Percentiles rank a stretch among this genome's conserved stretches.
These are phyloP conservation scores for Acleris emargana DNA, from an alignment of 2,888 invertebrate genomes.

Conservation along the genomic window DNA sequence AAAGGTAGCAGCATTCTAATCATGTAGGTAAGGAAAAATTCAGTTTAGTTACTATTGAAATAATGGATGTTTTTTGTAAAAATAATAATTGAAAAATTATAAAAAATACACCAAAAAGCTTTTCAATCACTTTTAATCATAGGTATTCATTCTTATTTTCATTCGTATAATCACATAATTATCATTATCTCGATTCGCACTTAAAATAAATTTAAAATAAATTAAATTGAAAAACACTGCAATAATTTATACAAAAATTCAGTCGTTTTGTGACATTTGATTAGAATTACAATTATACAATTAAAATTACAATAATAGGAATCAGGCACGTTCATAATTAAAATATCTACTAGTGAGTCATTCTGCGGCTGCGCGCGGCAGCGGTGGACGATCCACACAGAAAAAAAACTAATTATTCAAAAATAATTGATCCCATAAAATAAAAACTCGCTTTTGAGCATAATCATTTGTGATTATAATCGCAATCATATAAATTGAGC, in stretches of 20 bases:
- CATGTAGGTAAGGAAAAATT: too few species aligned
- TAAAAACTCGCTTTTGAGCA: conserved; percentile 76
- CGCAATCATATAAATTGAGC: conserved; percentile 52
- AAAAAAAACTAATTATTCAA: conserved; percentile 54
- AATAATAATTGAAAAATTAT: not conserved
- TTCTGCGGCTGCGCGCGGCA: conserved; percentile 28
- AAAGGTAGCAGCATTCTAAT: too few species aligned
- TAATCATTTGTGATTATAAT: conserved; percentile 67
- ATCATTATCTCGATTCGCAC: conserved; percentile 81
- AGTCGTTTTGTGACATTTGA: conserved; percentile 81
- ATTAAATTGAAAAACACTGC: conserved; percentile 70
- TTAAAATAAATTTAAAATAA: conserved; percentile 81
- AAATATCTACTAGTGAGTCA: conserved; percentile 71
- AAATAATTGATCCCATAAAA: conserved; percentile 67
- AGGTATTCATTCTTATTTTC: conserved; percentile 74
- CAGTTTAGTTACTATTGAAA: too few species aligned
- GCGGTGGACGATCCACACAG: conserved; percentile 64
- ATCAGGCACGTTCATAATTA: conserved; percentile 78
- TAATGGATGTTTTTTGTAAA: not conserved
- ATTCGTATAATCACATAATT: conserved; percentile 82
- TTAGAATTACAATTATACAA: conserved; percentile 78
- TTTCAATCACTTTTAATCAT: conserved; percentile 76
- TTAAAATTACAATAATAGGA: conserved; percentile 81
- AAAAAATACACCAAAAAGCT: conserved; percentile 49
- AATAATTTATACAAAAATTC: conserved; percentile 81